Evolutionary conservation across 2,797 vertebrate genomes (phyloP).

Genomic region (Tenualosa ilisha): DNA sequence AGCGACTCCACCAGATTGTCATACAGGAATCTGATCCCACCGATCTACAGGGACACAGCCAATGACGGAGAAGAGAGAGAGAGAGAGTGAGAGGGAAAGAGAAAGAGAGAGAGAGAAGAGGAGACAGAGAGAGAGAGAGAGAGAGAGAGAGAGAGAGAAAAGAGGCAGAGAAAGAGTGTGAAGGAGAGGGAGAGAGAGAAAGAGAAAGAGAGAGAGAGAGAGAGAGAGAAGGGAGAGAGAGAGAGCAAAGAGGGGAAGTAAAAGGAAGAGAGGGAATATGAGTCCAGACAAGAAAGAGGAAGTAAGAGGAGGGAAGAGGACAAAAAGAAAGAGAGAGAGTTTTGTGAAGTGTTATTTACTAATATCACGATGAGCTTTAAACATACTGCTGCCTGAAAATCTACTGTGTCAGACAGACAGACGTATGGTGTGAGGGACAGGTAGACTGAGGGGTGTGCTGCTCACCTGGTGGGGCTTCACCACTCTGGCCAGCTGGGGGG

Average conservation of each 20-base stretch:
- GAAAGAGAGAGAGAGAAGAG: background rate
- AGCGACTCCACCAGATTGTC: slow-evolving; percentile 97
- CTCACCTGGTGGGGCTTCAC: slow-evolving; percentile 80
- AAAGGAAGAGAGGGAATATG: too few species aligned
- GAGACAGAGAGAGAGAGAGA: too few species aligned
- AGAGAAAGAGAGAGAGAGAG: background rate
- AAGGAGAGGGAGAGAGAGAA: background rate
- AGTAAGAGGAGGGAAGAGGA: background rate
- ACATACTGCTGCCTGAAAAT: too few species aligned
- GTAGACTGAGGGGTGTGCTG: background rate
- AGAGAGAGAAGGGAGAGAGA: too few species aligned
- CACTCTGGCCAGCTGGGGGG: slow-evolving; percentile 83
- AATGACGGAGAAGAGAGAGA: slow-evolving; percentile 20
- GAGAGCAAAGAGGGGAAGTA: background rate
- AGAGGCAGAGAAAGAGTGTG: too few species aligned
- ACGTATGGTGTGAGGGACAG: background rate
- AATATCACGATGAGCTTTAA: too few species aligned
- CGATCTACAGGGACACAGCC: slow-evolving; percentile 73
- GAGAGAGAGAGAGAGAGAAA: too few species aligned
- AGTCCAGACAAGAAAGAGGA: background rate
- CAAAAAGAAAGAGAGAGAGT: background rate
- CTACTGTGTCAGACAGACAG: background rate
- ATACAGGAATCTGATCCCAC: slow-evolving; percentile 97
- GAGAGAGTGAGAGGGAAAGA: background rate
- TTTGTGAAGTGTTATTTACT: background rate